Base-by-base conservation (phyloP, 2,888 invertebrate genomes). In the Caenorhabditis panamensis region DNA sequence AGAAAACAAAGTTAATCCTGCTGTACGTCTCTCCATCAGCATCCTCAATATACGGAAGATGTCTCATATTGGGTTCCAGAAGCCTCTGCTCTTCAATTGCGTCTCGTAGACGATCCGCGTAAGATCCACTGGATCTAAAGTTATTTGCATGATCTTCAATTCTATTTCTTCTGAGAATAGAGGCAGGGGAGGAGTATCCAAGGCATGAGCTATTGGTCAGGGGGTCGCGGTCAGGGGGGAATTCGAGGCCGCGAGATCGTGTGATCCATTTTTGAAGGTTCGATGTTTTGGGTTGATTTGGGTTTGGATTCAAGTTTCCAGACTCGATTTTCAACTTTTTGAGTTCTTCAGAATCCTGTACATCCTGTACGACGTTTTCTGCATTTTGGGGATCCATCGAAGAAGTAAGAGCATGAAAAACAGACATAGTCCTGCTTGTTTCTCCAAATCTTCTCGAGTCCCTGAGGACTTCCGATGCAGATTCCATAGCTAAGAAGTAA, bases 391-490 rank as follows among this genome's bases (percentile, higher is more conserved):
- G 20, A 49, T 18, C 49, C 18, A 71, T 22, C n/a, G 71, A 61
- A 1, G 53, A 41, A 26, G 53, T 41, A 9, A 71, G 6, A 1
- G 71, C 51, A 41, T 71, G 61, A 18, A 31, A 53, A 8, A 71
- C 61, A 8, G 71, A 1, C 53, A 62, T 62, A 11, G 71, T 71
- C 22, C 71, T 31, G 18, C 71, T 71, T 0, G 54, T 54, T 41
- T 71, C 54, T 16, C 41, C 41, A n/a, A 2, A 3, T 5, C 22
- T 18, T 11, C n/a, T 16, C 13, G 31, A 31, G 16, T 69, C 47
- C 2, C 37, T 8, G 1, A 16, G 8, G 0, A 69, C 24, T 22
- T 26, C 37, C 18, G 61, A 47, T 3, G 69, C 61, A 22, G 69
- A 20, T 22, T 71, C 31, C 24, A 62, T 53, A 1, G 69, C 61